Evolutionary conservation across 2,113 vertebrate genomes (phyloP).

Genomic region (Eretmochelys imbricata): DNA sequence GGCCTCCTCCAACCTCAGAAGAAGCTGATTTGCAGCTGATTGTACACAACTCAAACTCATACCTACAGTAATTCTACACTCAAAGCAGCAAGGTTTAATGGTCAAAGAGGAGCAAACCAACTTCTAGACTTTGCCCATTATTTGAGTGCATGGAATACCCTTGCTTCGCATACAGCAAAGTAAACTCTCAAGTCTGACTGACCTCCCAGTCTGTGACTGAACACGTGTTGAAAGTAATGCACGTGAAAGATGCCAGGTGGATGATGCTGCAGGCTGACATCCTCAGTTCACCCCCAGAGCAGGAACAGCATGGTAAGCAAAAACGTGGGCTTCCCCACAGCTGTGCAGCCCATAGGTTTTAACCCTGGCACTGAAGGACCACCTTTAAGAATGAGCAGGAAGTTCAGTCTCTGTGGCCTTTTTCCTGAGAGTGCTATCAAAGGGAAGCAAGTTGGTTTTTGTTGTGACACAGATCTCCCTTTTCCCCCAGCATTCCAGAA

Average conservation of each 20-base stretch:
- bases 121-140: background rate
- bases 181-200: background rate
- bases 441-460: no score
- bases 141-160: background rate
- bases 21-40: background rate
- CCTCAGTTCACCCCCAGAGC: no score
- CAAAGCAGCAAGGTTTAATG: background rate
- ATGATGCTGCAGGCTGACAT: background rate
- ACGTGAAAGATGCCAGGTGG: background rate
- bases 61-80: background rate
- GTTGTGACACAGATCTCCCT: no score
- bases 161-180: background rate
- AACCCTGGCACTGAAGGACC: no score
- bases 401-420: no score
- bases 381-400: no score
- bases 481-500: no score
- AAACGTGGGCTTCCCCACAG: no score
- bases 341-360: no score
- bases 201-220: background rate
- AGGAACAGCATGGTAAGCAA: no score
- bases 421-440: no score
- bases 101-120: background rate
- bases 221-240: background rate
- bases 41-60: background rate
- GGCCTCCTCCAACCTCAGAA: rapidly evolving